These are phyloP conservation scores for Heloderma charlesbogerti DNA, from an alignment of 2,113 vertebrate species.

Conservation along the genomic window DNA sequence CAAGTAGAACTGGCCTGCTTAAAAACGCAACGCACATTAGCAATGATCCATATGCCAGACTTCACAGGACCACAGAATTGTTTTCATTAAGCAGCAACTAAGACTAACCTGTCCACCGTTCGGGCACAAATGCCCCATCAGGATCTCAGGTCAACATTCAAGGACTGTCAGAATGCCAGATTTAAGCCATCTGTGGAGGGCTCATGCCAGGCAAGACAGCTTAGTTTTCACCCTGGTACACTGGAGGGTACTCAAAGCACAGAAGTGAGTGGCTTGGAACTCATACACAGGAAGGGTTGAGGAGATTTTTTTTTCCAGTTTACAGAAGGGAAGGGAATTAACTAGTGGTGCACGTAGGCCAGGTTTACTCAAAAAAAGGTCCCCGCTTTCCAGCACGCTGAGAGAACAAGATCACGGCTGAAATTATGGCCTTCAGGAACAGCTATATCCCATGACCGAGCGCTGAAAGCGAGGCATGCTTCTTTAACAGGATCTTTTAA, in stretches of 20 bases:
- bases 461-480: neutral
- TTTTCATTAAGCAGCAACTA: neutral
- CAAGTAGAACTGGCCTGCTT: neutral
- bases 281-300: neutral
- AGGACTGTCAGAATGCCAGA: neutral
- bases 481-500: neutral
- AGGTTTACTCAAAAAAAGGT: neutral
- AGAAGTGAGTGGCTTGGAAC: neutral
- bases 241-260: accelerated
- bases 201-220: neutral
- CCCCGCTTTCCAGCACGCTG: neutral
- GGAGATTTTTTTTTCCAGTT: neutral
- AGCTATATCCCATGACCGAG: accelerated
- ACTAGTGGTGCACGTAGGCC: neutral
- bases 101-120: neutral
- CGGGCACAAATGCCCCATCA: neutral
- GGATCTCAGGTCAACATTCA: neutral
- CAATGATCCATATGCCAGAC: neutral
- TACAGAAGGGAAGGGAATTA: slow-evolving; percentile 10
- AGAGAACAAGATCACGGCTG: accelerated
- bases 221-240: neutral
- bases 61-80: neutral
- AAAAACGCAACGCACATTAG: neutral
- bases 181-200: neutral
- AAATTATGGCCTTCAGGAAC: neutral